Evolutionary conservation across 2,888 invertebrate species (phyloP), one percentile per base, ranked within the genome.

Genomic region (Artemia sinica): DNA sequence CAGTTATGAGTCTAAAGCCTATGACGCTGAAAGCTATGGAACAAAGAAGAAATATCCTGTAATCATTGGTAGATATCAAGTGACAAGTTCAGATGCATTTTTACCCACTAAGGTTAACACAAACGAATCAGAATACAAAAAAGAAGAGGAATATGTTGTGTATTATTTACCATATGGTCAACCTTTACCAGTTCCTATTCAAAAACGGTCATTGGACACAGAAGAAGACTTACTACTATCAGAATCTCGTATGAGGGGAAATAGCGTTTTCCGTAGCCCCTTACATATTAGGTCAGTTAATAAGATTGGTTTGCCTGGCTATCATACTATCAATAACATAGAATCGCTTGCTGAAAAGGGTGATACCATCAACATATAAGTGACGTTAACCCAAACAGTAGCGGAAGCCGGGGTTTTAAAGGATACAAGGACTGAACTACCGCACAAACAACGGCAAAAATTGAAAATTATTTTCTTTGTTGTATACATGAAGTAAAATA

Each of bases 81-180:
- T 70, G 12, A 70, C 70, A 8, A 68, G 68, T 49, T 70, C 70
- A 28, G 65, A 65, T 12, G 70, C 70, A 28, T 70, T 70, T 49
- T 49, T 70, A 48, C 70, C 70, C 12, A 66, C 58, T 14, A 66
- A 68, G 52, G 70, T 70, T 12, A 50, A 52, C 49, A 66, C 69
- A 9, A 41, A 66, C 9, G 52, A 18, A n/a, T 58, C 65, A 4
- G 49, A 48, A 12, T 67, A 69, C 18, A 58, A 58, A 11, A 68
- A 69, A 28, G 70, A 66, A 50, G 69, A 70, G 7, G 70, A 70
- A 58, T 70, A 70, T 50, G 70, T 70, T 12, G 70, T 70, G 10
- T 70, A 70, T 28, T 70, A 70, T 68, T 49, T 70, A 49, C 70
- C 70, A 6, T 70, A 70, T 18, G 70, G 70, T 41, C 70, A 70